These are phyloP conservation scores for Tenthredo distinguenda DNA, from an alignment of 2,888 invertebrate genomes.

Conservation along the genomic window DNA sequence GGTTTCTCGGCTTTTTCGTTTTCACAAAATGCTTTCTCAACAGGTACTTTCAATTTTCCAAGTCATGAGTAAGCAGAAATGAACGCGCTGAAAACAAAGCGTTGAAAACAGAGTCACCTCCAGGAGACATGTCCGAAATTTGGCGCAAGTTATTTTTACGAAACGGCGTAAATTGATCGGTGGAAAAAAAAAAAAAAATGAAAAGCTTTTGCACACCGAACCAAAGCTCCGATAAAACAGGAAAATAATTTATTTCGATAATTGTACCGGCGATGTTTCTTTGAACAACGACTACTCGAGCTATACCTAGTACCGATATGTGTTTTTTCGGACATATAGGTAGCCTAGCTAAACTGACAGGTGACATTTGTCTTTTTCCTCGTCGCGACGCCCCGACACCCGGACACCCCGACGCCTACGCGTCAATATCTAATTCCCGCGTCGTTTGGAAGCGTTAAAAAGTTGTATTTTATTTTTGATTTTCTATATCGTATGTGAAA, in stretches of 20 bases:
- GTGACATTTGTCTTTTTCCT: constrained; percentile 34
- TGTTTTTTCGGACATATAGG: constrained; percentile 7
- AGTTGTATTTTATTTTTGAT: constrained; percentile 32
- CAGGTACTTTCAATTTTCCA: neutral
- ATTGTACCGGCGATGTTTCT: constrained; percentile 13
- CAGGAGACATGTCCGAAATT: neutral
- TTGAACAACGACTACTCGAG: neutral
- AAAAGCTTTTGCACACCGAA: constrained; percentile 20
- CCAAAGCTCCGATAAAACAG: constrained; percentile 30
- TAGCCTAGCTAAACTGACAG: constrained; percentile 24
- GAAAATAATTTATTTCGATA: constrained; percentile 8
- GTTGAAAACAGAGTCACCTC: neutral
- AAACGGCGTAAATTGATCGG: constrained; percentile 6
- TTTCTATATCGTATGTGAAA: constrained; percentile 18
- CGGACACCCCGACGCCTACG: constrained; percentile 10
- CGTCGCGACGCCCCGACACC: constrained; percentile 18
- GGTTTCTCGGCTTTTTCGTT: neutral
- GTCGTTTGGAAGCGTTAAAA: neutral
- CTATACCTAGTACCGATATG: neutral
- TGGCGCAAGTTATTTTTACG: constrained; percentile 27
- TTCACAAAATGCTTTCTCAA: neutral
- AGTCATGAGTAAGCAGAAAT: neutral
- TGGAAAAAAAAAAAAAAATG: neutral
- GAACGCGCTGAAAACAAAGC: neutral
- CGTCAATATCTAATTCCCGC: constrained; percentile 21